A percentile compares a stretch with the other conserved stretches of the same genome.
Evolutionary conservation across 2,888 invertebrate genomes (phyloP).

Genomic region (Myopa testacea): DNA sequence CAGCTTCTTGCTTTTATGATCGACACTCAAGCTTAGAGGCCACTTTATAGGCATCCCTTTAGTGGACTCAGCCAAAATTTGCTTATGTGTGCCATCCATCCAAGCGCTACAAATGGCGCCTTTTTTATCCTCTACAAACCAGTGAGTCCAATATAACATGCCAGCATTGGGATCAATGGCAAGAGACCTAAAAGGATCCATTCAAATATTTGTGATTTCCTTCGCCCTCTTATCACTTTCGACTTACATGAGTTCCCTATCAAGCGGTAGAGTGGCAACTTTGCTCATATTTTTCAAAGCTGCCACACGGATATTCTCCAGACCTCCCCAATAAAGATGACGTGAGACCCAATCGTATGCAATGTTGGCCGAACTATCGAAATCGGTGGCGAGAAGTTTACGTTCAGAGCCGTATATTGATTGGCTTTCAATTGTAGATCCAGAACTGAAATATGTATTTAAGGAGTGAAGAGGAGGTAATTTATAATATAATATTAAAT

Average conservation of each 20-base stretch:
- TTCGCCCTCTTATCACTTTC: neutral
- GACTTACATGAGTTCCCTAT: conserved; percentile 71
- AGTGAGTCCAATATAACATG: conserved; percentile 83
- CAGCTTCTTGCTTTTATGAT: conserved; percentile 70
- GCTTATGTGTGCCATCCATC: conserved; percentile 80
- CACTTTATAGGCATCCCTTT: conserved; percentile 72
- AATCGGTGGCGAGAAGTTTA: conserved; percentile 72
- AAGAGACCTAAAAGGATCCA: conserved; percentile 70
- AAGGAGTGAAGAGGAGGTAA: too few relatives aligned
- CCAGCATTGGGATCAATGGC: conserved; percentile 78
- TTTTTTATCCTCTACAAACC: conserved; percentile 69
- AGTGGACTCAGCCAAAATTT: conserved; percentile 73
- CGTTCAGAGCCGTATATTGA: conserved; percentile 73
- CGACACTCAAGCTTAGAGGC: conserved; percentile 83
- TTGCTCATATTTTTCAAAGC: conserved; percentile 72
- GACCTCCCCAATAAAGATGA: conserved; percentile 86
- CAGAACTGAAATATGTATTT: conserved; percentile 51
- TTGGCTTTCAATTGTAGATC: conserved; percentile 75
- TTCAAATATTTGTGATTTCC: neutral
- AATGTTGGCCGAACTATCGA: conserved; percentile 75
- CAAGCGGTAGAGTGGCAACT: conserved; percentile 72
- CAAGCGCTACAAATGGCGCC: conserved; percentile 77
- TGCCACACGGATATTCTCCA: conserved; percentile 77
- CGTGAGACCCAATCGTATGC: conserved; percentile 87
- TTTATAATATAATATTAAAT: too few relatives aligned